Evolutionary conservation across 2,888 invertebrate species (phyloP), one percentile per base, ranked within the genome.

Genomic region (Cheilosia vulpina): DNA sequence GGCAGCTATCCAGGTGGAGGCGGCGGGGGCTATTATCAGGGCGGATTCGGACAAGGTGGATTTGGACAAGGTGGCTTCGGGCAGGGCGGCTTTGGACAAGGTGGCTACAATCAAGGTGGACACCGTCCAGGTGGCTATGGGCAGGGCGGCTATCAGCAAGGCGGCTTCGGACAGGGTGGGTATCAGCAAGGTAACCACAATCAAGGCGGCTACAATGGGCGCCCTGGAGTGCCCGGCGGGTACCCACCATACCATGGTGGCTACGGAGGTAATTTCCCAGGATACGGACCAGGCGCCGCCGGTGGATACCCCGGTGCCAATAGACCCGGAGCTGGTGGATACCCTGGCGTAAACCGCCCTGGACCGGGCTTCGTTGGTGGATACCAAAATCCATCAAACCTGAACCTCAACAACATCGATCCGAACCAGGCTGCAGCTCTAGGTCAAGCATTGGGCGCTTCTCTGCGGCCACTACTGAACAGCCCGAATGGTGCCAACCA

Each of bases 341-440:
- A 69, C 43, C 63, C 63, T 15, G 65, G 58, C 15, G 55, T 7
- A 2, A 57, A 50, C 27, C 66, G 57, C 4, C 66, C 65, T 27
- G 71, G 72, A 0, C 38, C 38, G 0, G 55, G 58, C 0, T 53
- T 55, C 4, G 34, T 21, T 17, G 77, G 72, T 43, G 62, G 69
- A n/a, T 68, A 38, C 38, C 34, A 38, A 38, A 38, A 38, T 38
- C 34, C 34, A 11, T 38, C 38, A 4, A 45, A 31, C 38, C 11
- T 27, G 27, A 77, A 58, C 66, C 75, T 45, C n/a, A 81, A 69
- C 43, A 87, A 41, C 71, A 80, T 84, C 27, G 57, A 57, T n/a
- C 75, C 84, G 27, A 75, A 53, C 3, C 90, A 90, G 9, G 87
- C 87, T 5, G 83, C 81, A 2, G 90, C 88, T 4, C 11, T 78